These are phyloP conservation scores for Dryomyza anilis DNA, from an alignment of 2,888 invertebrate species.

Conservation along the genomic window DNA sequence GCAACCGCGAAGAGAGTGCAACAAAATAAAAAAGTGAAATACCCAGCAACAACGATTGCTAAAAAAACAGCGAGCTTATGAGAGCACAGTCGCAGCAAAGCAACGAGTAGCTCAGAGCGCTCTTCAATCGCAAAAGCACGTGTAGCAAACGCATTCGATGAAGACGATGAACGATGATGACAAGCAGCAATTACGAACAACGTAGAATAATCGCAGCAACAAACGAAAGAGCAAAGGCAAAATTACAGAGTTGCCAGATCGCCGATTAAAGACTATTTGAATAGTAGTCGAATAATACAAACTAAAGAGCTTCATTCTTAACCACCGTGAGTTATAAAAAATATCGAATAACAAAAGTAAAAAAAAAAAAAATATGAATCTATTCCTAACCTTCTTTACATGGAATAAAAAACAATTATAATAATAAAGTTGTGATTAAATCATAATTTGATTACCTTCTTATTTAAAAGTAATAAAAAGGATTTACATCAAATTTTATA, in stretches of 20 bases:
- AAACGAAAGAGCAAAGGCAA: not conserved
- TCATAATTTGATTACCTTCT: no score
- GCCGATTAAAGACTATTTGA: not conserved
- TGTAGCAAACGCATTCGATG: slow-evolving; percentile 42
- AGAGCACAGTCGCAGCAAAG: slow-evolving; percentile 3
- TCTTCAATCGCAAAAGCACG: slow-evolving; percentile 47
- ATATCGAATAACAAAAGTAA: no score
- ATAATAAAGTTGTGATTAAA: no score
- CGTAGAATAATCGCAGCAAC: slow-evolving; percentile 13
- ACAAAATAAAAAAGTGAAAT: slow-evolving; percentile 30
- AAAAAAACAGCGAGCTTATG: not conserved
- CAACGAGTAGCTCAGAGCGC: not conserved
- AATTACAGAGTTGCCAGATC: not conserved
- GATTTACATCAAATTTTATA: no score
- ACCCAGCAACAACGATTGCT: not conserved
- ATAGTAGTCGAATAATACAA: no score
- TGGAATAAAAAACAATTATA: no score
- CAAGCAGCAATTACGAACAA: slow-evolving; percentile 5
- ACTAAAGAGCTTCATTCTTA: no score
- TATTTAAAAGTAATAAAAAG: no score
- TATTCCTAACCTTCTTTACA: no score
- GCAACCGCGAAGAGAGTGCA: slow-evolving; percentile 29
- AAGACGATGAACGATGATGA: slow-evolving; percentile 16
- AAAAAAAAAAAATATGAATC: no score
- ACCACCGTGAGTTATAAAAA: no score